These are phyloP conservation scores for Catagonus wagneri DNA, from an alignment of 2,113 vertebrate species.

Conservation along the genomic window DNA sequence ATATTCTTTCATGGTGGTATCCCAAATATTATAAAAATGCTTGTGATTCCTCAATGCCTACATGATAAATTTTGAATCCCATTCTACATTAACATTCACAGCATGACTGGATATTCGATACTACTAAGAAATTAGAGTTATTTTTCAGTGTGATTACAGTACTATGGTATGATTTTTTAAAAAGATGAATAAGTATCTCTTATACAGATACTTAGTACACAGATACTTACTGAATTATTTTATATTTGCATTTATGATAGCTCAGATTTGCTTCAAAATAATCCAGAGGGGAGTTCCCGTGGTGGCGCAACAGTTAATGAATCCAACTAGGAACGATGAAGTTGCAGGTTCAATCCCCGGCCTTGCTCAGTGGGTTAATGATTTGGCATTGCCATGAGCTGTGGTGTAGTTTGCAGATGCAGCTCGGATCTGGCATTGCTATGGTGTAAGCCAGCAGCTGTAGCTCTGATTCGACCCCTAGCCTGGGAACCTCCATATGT, in stretches of 20 bases:
- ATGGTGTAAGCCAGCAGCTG: no score
- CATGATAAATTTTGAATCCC: neutral
- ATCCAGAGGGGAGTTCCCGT: no score
- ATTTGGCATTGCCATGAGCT: no score
- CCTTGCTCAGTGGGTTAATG: no score
- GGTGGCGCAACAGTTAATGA: no score
- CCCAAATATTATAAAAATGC: neutral
- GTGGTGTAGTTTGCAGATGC: no score
- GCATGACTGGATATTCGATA: neutral
- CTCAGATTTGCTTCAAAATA: slow-evolving; percentile 8
- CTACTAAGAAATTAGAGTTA: neutral
- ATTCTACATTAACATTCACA: neutral
- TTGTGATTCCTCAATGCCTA: neutral
- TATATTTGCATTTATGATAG: neutral
- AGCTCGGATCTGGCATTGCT: no score
- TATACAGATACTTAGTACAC: neutral
- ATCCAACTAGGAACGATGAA: no score
- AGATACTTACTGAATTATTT: neutral
- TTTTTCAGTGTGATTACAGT: neutral
- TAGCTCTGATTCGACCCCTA: no score
- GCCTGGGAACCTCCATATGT: no score
- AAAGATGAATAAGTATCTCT: neutral
- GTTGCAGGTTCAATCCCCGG: no score
- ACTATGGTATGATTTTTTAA: neutral
- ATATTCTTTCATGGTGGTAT: neutral